A percentile compares a stretch with the other conserved stretches of the same genome.
Conservation (phyloP, 1,140 invertebrate genomes). For the Copidosoma floridanum region DNA sequence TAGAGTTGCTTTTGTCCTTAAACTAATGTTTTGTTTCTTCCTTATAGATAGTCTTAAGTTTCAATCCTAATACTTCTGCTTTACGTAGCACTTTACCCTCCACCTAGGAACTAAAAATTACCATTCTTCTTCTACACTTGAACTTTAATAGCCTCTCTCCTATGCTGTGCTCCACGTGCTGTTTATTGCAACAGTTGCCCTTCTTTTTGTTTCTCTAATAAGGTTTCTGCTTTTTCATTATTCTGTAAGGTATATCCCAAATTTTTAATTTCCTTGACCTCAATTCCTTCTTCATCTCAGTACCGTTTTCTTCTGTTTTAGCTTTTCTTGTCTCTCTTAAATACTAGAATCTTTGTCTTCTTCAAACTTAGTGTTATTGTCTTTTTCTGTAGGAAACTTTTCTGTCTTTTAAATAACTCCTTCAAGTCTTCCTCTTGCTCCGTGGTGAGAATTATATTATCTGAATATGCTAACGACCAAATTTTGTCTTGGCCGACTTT, state of each 20-base stretch:
- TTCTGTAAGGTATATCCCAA: slow-evolving; percentile 27
- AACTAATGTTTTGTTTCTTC: too few relatives aligned
- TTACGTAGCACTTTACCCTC: too few relatives aligned
- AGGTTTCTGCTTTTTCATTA: too few relatives aligned
- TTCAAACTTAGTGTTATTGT: slow-evolving; percentile 13
- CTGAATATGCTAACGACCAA: slow-evolving; percentile 25
- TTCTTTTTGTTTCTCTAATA: too few relatives aligned
- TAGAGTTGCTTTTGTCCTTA: too few relatives aligned
- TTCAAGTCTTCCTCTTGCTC: slow-evolving; percentile 19
- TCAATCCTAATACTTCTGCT: too few relatives aligned
- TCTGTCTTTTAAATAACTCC: slow-evolving; percentile 7
- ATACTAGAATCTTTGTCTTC: slow-evolving; percentile 22
- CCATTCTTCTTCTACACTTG: too few relatives aligned
- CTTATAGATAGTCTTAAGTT: too few relatives aligned
- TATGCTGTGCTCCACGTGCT: too few relatives aligned
- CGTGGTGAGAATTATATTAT: slow-evolving; percentile 26
- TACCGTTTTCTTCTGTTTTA: slow-evolving; percentile 13
- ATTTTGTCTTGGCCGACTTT: slow-evolving; percentile 18
- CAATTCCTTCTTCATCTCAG: slow-evolving; percentile 17
- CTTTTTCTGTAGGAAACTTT: slow-evolving; percentile 17
- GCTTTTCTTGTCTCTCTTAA: slow-evolving; percentile 2
- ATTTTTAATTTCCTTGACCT: slow-evolving; percentile 23
- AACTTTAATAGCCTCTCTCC: too few relatives aligned
- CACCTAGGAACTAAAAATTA: too few relatives aligned
- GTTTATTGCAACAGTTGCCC: too few relatives aligned